Percentiles rank a stretch among this genome's conserved stretches.
Conservation (phyloP, 2,888 invertebrate genomes). For the Morinoia aosen region DNA sequence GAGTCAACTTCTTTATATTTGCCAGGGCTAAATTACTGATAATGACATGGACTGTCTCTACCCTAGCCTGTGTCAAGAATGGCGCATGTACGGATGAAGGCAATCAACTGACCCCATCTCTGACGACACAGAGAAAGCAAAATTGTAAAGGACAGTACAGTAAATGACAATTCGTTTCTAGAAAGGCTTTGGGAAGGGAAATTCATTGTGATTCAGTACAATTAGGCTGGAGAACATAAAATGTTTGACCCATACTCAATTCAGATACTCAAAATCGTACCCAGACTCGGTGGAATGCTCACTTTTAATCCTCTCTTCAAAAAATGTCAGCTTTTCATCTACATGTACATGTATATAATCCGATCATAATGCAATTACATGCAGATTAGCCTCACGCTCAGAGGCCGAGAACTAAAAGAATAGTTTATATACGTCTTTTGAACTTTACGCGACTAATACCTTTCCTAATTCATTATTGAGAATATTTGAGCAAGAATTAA, state of each 20-base stretch:
- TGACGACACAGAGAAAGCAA: slow-evolving; percentile 29
- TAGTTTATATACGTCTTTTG: too few relatives aligned
- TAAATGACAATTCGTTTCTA: background rate
- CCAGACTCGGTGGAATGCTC: too few relatives aligned
- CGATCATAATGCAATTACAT: too few relatives aligned
- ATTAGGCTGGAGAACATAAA: background rate
- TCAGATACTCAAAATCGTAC: too few relatives aligned
- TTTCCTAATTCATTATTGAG: background rate
- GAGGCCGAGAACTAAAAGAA: too few relatives aligned
- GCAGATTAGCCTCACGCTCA: too few relatives aligned
- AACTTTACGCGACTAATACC: background rate
- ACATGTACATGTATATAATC: too few relatives aligned
- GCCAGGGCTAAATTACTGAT: slow-evolving; percentile 43
- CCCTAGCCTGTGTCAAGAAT: slow-evolving; percentile 14
- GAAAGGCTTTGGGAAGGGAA: background rate
- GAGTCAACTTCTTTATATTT: slow-evolving; percentile 49
- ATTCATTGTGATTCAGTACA: background rate
- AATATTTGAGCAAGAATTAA: background rate
- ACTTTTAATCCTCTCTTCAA: too few relatives aligned
- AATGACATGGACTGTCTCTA: slow-evolving; percentile 25
- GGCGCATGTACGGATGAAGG: slow-evolving; percentile 12
- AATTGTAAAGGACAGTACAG: background rate
- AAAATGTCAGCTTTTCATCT: too few relatives aligned
- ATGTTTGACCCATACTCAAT: background rate
- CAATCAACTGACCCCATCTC: slow-evolving; percentile 41